These are phyloP conservation scores for Rhynchomys soricoides DNA, from an alignment of 2,113 vertebrate species.

Conservation along the genomic window DNA sequence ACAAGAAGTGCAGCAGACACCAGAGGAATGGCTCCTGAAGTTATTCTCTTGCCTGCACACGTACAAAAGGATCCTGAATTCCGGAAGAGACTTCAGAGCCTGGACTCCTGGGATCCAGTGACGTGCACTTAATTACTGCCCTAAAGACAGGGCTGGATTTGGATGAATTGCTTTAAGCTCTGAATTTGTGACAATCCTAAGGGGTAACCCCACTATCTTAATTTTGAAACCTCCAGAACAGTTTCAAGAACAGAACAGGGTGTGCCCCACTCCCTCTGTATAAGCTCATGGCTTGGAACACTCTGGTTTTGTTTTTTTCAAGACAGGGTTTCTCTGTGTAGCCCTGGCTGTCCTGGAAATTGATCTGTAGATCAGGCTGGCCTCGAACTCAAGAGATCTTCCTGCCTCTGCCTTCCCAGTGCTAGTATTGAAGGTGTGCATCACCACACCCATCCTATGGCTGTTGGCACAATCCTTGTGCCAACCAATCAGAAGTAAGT, in stretches of 20 bases:
- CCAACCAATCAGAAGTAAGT: neutral
- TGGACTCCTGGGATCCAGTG: no score
- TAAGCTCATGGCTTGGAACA: neutral
- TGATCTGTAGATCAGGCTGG: neutral
- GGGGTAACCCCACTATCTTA: neutral
- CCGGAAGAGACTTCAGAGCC: neutral
- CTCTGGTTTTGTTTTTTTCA: neutral
- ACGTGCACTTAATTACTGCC: fast-evolving
- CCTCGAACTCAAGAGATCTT: neutral
- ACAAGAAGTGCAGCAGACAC: neutral
- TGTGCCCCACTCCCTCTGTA: neutral
- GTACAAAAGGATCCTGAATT: neutral
- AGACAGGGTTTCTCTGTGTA: neutral
- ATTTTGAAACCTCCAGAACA: neutral
- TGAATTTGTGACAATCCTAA: neutral
- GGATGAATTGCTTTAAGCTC: no score
- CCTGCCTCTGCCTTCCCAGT: neutral
- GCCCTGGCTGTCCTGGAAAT: neutral
- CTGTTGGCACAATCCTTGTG: neutral
- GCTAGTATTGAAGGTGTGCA: neutral
- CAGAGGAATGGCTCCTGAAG: neutral
- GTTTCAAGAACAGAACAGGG: neutral
- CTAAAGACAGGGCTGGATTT: no score
- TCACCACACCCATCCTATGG: no score
- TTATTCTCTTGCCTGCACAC: neutral